Base-by-base conservation (phyloP, 2,888 invertebrate species). In the Cistogaster globosa region DNA sequence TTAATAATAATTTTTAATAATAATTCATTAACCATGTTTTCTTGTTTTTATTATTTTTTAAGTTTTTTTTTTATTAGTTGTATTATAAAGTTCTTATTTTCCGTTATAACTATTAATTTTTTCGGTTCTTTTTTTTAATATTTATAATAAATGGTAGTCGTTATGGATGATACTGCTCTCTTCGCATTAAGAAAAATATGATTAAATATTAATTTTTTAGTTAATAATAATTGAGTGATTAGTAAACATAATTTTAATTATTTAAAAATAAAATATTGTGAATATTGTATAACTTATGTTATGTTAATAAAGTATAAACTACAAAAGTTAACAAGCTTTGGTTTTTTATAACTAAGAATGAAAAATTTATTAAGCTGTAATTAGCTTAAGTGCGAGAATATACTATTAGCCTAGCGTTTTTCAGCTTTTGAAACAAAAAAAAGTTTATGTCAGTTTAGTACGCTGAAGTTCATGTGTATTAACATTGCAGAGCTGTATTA, bases 1-100 rank as follows among this genome's bases (percentile, higher is more conserved):
- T 86, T 87, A 86, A 86, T 86, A 87, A 87, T 87, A 86, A 83
- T 86, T 87, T 78, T 83, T 78, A 85, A 85, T 86, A 80, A 83
- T 83, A 80, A 85, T 86, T 68, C 78, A 85, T 83, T 83, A 85
- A 83, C 77, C 85, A 83, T 79, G 79, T 76, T 83, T 72, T 79
- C 38, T 69, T 78, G 62, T 58, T 38, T 45, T 18, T 62, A 12
- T 53, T 60, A 69, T n/a, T 55, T 58, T 63, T 26, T 26, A 26
- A 9, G n/a, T 48, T 62, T 18, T 78, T 60, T 36, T 18, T 32
- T 78, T 12, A 42, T 42, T 11, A 42, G 11, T 42, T 72, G 0
- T 32, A 32, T 57, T 57, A 55, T 68, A 55, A 38, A 68, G 8
- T 68, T 55, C 42, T 67, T 74, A 81, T 81, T 11, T 48, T 58